A percentile compares a stretch with the other conserved stretches of the same genome.
These are phyloP conservation scores for Spatulosminthurus flaviceps DNA, from an alignment of 2,888 invertebrate genomes.

Conservation along the genomic window DNA sequence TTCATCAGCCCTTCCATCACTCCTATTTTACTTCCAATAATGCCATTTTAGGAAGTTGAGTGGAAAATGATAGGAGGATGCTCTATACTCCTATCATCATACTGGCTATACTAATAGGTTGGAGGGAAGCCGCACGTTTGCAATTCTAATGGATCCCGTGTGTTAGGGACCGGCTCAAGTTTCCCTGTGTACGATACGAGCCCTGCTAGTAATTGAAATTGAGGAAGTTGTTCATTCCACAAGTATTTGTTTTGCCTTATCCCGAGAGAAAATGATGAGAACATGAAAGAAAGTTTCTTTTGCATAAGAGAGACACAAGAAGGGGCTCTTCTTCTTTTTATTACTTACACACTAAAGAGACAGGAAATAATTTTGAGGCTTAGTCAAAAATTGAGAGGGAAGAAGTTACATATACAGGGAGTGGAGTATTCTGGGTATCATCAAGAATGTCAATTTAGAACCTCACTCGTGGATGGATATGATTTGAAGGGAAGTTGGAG, in stretches of 20 bases:
- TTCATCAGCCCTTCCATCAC: neutral
- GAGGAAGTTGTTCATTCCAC: conserved; percentile 20
- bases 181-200: neutral
- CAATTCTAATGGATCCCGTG: neutral
- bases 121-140: neutral
- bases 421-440: neutral
- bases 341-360: conserved; percentile 2
- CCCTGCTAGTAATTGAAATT: neutral
- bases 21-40: no score
- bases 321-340: neutral
- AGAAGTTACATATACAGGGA: neutral
- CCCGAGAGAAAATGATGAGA: neutral
- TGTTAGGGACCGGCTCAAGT: neutral
- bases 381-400: conserved; percentile 28
- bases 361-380: conserved; percentile 25
- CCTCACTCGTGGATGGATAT: neutral
- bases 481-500: neutral
- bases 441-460: neutral
- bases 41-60: no score
- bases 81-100: neutral
- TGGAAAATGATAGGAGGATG: no score
- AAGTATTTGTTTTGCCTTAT: conserved; percentile 30
- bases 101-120: neutral
- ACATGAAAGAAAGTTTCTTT: conserved; percentile 10
- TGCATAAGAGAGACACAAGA: neutral